phyloP scores from a whole-genome alignment of 2,113 vertebrate genomes.

The Macquaria australasica region DNA sequence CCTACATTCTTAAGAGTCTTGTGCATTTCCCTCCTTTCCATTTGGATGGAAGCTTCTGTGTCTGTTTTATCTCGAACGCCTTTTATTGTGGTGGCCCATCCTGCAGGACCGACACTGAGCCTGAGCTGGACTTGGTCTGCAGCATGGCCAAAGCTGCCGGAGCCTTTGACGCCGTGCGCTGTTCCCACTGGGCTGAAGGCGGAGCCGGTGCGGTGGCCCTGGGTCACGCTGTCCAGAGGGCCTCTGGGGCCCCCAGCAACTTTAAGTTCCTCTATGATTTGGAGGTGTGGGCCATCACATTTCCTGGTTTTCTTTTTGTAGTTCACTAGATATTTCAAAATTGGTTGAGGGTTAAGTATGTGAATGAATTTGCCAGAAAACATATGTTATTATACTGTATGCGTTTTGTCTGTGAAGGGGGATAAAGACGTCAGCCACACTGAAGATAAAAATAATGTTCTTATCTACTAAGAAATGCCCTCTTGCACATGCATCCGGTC shows the following conservation, averaged over 20 bases:
- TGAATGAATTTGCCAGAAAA: background rate
- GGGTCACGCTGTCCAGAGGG: conserved; percentile 90
- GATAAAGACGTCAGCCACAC: background rate
- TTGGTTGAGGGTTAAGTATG: background rate
- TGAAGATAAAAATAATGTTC: background rate
- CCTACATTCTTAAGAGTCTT: background rate
- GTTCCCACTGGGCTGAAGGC: conserved; percentile 96
- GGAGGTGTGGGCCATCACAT: conserved; percentile 80
- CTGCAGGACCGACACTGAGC: conserved; percentile 90
- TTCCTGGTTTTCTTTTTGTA: background rate
- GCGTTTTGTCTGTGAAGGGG: background rate
- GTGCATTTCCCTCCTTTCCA: background rate
- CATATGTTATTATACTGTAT: background rate
- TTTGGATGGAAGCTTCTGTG: background rate
- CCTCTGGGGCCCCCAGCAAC: conserved; percentile 88
- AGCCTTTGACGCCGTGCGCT: conserved; percentile 94
- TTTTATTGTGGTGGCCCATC: background rate
- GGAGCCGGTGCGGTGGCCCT: conserved; percentile 91
- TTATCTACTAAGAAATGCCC: background rate
- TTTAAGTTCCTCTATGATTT: conserved; percentile 95
- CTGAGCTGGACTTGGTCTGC: conserved; percentile 91
- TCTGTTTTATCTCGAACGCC: background rate
- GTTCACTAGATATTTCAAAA: background rate
- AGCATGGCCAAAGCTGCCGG: conserved; percentile 90
- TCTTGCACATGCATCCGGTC: background rate